Evolutionary conservation across 2,888 invertebrate genomes (phyloP).

Genomic region (Apodemia hepburni): DNA sequence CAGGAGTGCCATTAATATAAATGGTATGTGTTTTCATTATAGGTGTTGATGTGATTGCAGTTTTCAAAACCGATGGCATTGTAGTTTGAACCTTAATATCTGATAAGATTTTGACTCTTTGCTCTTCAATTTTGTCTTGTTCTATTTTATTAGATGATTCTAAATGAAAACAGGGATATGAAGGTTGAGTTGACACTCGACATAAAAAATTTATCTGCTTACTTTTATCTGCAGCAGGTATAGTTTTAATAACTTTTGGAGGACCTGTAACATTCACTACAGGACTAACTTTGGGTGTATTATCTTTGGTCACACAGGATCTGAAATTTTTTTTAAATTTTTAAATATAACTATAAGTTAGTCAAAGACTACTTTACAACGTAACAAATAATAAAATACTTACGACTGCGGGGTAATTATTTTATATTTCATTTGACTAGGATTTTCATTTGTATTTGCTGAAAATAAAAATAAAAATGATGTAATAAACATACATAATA

Average conservation of each 20-base stretch:
- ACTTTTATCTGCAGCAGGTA: constrained; percentile 6
- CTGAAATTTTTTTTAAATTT: constrained; percentile 36
- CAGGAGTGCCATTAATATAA: constrained; percentile 62
- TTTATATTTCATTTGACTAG: neutral
- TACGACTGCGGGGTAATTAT: neutral
- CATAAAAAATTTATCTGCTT: constrained; percentile 11
- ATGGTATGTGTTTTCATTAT: constrained; percentile 57
- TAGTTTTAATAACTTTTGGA: constrained; percentile 32
- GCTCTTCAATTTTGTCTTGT: constrained; percentile 40
- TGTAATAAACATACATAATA: no score
- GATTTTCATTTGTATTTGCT: constrained; percentile 1
- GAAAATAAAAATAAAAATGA: neutral
- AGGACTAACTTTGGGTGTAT: constrained; percentile 30
- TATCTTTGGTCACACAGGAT: constrained; percentile 38
- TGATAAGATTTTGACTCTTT: constrained; percentile 63
- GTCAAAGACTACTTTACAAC: no score
- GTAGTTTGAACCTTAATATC: constrained; percentile 53
- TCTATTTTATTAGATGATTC: constrained; percentile 16
- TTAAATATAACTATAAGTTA: neutral
- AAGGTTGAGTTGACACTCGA: neutral
- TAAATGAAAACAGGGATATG: neutral
- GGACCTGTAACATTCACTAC: constrained; percentile 28
- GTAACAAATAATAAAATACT: neutral
- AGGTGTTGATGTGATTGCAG: constrained; percentile 52
- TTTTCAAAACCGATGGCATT: constrained; percentile 39